phyloP scores from a whole-genome alignment of 2,113 vertebrate species.

The Taurulus bubalis region DNA sequence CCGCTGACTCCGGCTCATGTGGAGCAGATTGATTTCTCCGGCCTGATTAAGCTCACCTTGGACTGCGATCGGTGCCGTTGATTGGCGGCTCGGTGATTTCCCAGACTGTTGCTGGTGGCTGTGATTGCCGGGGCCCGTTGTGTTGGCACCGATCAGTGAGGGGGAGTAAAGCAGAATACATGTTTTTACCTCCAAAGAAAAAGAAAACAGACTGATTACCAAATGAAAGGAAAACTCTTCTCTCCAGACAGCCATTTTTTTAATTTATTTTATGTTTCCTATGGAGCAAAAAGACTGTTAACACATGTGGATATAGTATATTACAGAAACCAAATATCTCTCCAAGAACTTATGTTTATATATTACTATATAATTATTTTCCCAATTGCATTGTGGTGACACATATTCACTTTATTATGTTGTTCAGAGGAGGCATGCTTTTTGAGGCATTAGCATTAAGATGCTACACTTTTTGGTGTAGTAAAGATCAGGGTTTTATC shows the following conservation, averaged over 20 bases:
- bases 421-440: not conserved
- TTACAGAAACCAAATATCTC: not conserved
- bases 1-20: constrained; percentile 37
- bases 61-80: constrained; percentile 45
- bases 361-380: not conserved
- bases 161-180: not conserved
- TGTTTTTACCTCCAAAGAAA: constrained; percentile 14
- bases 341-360: not conserved
- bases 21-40: constrained; percentile 56
- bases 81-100: constrained; percentile 55
- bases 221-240: not conserved
- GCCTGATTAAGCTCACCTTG: constrained; percentile 59
- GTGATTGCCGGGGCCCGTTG: constrained; percentile 36
- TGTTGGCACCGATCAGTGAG: constrained; percentile 35
- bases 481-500: too few relatives aligned
- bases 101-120: constrained; percentile 35
- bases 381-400: not conserved
- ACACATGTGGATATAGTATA: not conserved
- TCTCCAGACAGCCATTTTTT: not conserved
- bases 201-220: constrained; percentile 13
- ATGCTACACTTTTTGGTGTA: too few relatives aligned
- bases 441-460: too few relatives aligned
- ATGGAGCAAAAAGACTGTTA: not conserved
- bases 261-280: not conserved
- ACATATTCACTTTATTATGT: not conserved